Evolutionary conservation across 64 coral and sea anemone genomes (phyloP).

Genomic region (Dendrophyllia cribrosa): DNA sequence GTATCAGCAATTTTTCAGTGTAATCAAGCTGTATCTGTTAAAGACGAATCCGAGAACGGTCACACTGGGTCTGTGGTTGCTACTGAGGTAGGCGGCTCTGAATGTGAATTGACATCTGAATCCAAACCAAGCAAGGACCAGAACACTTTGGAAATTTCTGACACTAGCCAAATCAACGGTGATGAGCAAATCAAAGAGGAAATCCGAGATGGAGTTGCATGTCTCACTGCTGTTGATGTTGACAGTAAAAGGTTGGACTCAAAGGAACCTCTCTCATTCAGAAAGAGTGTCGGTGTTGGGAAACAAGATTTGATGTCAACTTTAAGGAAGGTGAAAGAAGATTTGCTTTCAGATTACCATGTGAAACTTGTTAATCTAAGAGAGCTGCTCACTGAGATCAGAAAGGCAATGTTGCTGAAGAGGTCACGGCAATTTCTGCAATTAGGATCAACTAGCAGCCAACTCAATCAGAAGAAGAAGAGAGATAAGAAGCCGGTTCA

Average conservation of each 20-base stretch:
- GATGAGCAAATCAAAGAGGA: background rate
- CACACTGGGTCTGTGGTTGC: background rate
- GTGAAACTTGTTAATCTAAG: background rate
- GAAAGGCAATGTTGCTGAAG: constrained; percentile 22
- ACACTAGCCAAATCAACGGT: background rate
- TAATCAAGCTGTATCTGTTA: background rate
- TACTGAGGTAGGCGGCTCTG: background rate
- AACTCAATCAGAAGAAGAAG: constrained; percentile 22
- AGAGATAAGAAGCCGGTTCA: background rate
- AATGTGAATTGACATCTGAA: background rate
- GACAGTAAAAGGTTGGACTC: background rate
- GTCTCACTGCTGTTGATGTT: background rate
- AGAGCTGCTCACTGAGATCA: constrained; percentile 12
- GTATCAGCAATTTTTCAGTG: background rate
- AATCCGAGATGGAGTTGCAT: background rate
- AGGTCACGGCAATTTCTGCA: constrained; percentile 25
- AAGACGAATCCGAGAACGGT: background rate
- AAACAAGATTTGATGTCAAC: constrained; percentile 18
- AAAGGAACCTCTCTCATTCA: background rate
- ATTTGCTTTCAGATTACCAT: constrained; percentile 24
- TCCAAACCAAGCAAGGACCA: background rate
- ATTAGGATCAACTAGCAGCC: background rate
- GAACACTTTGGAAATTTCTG: background rate
- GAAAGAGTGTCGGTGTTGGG: background rate
- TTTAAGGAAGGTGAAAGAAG: background rate